phyloP scores from a whole-genome alignment of 2,888 invertebrate genomes.

The Tiphia femorata region DNA sequence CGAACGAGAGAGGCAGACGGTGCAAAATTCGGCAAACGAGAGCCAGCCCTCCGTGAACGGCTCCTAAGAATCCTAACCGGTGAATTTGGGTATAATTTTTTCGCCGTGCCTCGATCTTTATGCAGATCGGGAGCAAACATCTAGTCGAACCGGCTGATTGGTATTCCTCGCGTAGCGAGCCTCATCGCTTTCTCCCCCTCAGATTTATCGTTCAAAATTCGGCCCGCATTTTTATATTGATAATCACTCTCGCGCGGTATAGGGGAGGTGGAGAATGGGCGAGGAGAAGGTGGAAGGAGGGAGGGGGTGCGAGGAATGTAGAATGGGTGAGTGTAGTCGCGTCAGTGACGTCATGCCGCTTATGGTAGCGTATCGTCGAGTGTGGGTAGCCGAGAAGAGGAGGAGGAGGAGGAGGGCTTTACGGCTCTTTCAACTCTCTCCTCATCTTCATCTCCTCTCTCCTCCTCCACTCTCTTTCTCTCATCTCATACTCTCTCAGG shows the following conservation, averaged over 20 bases:
- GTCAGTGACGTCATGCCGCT: slow-evolving; percentile 60
- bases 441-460: slow-evolving; percentile 25
- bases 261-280: slow-evolving; percentile 21
- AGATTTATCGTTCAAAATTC: slow-evolving; percentile 62
- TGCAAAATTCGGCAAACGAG: no score
- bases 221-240: slow-evolving; percentile 58
- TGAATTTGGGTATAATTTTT: slow-evolving; percentile 56
- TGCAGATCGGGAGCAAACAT: slow-evolving; percentile 62
- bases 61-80: slow-evolving; percentile 31
- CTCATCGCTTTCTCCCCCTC: slow-evolving; percentile 53
- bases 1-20: neutral
- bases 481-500: slow-evolving; percentile 10
- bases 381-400: no score
- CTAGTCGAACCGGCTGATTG: slow-evolving; percentile 62
- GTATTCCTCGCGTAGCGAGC: slow-evolving; percentile 52
- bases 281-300: slow-evolving; percentile 19
- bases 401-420: slow-evolving; percentile 46
- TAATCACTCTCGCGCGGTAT: slow-evolving; percentile 46
- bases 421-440: slow-evolving; percentile 32
- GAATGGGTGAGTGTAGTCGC: slow-evolving; percentile 59
- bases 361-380: slow-evolving; percentile 52
- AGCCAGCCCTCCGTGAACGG: slow-evolving; percentile 20
- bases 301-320: slow-evolving; percentile 53
- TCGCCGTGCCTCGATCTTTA: slow-evolving; percentile 56
- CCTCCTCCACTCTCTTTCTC: neutral